These are phyloP conservation scores for Drosophila anceps DNA, from an alignment of 2,888 invertebrate genomes.

Conservation along the genomic window DNA sequence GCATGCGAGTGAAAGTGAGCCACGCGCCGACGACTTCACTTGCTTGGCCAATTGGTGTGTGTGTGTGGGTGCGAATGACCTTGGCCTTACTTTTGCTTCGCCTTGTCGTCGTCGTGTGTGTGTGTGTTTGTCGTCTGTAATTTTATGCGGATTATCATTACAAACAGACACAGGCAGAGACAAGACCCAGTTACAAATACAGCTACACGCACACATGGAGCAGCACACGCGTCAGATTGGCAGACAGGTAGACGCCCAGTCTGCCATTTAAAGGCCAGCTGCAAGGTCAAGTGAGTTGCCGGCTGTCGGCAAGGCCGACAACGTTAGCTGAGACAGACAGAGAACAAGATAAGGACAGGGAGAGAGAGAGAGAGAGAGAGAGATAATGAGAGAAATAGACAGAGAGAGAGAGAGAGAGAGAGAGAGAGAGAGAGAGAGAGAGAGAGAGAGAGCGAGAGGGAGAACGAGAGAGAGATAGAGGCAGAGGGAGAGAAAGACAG, in stretches of 20 bases:
- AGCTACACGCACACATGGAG: conserved; percentile 6
- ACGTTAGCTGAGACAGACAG: conserved; percentile 1
- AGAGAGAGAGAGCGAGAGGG: background rate
- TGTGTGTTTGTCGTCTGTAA: conserved; percentile 74
- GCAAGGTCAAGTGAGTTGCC: conserved; percentile 70
- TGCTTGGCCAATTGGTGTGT: conserved; percentile 69
- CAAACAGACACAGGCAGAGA: conserved; percentile 53
- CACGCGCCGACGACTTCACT: conserved; percentile 69
- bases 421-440: background rate
- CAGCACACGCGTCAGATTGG: conserved; percentile 65
- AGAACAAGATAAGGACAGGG: background rate
- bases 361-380: background rate
- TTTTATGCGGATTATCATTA: conserved; percentile 84
- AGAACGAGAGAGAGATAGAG: conserved; percentile 4
- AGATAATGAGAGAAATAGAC: background rate
- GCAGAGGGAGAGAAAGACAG: conserved; percentile 5
- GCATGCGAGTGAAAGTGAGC: conserved; percentile 68
- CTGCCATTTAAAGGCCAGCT: conserved; percentile 40
- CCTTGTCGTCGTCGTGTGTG: conserved; percentile 42
- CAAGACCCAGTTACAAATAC: conserved; percentile 29
- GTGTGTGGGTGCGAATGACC: conserved; percentile 65
- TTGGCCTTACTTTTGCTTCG: conserved; percentile 72
- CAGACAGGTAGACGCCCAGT: conserved; percentile 69
- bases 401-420: background rate
- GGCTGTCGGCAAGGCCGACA: conserved; percentile 51